Percentiles rank a stretch among this genome's conserved stretches.
These are phyloP conservation scores for Xyrauchen texanus DNA, from an alignment of 2,113 vertebrate species.

Conservation along the genomic window DNA sequence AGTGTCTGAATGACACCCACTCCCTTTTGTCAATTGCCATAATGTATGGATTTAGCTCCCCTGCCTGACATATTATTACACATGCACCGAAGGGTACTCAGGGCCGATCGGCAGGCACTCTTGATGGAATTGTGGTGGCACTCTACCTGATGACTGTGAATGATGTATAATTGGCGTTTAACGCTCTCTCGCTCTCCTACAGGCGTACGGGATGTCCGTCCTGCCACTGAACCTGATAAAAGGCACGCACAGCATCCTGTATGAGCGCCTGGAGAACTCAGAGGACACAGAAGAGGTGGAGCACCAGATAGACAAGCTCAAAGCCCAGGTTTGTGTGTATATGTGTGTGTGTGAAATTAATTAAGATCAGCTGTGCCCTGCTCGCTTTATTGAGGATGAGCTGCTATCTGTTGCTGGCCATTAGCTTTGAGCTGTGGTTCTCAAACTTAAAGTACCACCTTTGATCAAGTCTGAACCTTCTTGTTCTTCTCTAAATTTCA, in stretches of 20 bases:
- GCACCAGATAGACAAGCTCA: slow-evolving; percentile 87
- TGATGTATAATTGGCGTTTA: slow-evolving; percentile 57
- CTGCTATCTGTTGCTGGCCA: too few species aligned
- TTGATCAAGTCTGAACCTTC: too few species aligned
- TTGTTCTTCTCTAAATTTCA: too few species aligned
- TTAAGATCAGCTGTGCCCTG: slow-evolving; percentile 3
- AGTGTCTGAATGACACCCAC: slow-evolving; percentile 62
- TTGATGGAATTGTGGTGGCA: slow-evolving; percentile 42
- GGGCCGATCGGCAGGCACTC: slow-evolving; percentile 1
- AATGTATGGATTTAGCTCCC: slow-evolving; percentile 46
- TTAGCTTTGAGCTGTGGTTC: too few species aligned
- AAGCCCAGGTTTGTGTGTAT: slow-evolving; percentile 81
- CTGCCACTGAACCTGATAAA: slow-evolving; percentile 95
- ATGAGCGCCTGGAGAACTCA: slow-evolving; percentile 93
- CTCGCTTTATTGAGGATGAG: slow-evolving; percentile 18
- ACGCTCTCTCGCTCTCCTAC: slow-evolving; percentile 41
- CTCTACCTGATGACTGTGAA: slow-evolving; percentile 51
- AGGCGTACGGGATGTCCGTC: slow-evolving; percentile 98
- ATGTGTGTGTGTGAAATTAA: slow-evolving; percentile 11
- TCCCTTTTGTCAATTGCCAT: slow-evolving; percentile 48
- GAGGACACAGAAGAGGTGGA: slow-evolving; percentile 97
- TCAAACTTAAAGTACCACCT: too few species aligned
- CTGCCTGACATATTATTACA: slow-evolving; percentile 45
- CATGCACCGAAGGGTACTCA: slow-evolving; percentile 43
- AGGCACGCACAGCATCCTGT: slow-evolving; percentile 86